phyloP scores from a whole-genome alignment of 2,888 invertebrate species.

The Zootermopsis nevadensis region DNA sequence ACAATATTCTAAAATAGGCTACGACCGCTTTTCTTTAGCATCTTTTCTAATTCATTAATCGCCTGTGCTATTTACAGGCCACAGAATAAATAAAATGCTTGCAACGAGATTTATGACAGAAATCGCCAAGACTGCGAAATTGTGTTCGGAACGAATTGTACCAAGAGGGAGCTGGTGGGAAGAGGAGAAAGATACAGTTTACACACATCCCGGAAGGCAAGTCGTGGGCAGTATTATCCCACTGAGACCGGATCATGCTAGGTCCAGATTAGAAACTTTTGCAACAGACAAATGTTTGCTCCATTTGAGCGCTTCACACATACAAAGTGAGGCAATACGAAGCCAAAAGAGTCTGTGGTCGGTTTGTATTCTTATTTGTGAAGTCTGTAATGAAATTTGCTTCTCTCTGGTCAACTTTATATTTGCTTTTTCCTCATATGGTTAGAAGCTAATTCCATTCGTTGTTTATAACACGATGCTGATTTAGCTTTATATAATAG shows the following conservation, averaged over 20 bases:
- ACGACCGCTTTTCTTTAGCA: too few species aligned
- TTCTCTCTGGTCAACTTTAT: background rate
- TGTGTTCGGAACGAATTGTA: background rate
- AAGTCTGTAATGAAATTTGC: background rate
- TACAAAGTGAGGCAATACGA: background rate
- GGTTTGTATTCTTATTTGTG: background rate
- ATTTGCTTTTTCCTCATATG: background rate
- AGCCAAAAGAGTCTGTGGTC: background rate
- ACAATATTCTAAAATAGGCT: too few species aligned
- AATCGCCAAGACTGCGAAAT: background rate
- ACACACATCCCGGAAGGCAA: conserved; percentile 8
- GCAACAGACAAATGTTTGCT: background rate
- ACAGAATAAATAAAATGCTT: too few species aligned
- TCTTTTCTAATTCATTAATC: too few species aligned
- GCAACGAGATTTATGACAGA: background rate
- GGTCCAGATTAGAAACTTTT: background rate
- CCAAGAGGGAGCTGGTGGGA: background rate
- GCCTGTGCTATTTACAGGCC: too few species aligned
- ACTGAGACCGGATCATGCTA: background rate
- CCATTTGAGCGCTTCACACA: background rate
- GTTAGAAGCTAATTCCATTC: background rate
- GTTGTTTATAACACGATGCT: too few species aligned
- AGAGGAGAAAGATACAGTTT: background rate
- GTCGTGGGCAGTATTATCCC: background rate
- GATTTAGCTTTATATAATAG: too few species aligned